Evolutionary conservation across 2,888 invertebrate genomes (phyloP).

Genomic region (Danaus chrysippus): DNA sequence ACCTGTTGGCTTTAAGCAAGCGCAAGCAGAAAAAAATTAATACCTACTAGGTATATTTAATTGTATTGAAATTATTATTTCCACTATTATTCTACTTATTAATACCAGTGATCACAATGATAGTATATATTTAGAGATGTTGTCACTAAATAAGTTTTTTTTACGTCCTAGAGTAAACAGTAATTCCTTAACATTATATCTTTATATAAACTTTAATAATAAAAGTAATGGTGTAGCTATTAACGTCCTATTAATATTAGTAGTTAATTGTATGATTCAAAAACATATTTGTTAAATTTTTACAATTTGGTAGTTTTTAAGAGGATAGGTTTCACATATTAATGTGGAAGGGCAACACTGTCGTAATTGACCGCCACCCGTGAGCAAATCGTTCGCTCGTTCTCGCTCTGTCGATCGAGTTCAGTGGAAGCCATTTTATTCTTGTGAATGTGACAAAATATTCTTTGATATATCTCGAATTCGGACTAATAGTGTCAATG

Average conservation of each 20-base stretch:
- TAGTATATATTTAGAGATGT: too few relatives aligned
- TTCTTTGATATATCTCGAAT: slow-evolving; percentile 56
- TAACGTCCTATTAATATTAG: not conserved
- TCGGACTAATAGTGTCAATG: slow-evolving; percentile 64
- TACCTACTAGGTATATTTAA: too few relatives aligned
- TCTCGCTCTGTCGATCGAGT: slow-evolving; percentile 75
- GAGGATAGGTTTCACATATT: slow-evolving; percentile 30
- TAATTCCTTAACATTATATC: not conserved
- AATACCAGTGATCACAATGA: too few relatives aligned
- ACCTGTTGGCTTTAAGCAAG: too few relatives aligned
- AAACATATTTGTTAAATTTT: not conserved
- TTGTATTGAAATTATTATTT: too few relatives aligned
- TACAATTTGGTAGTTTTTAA: slow-evolving; percentile 39
- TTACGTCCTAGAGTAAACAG: not conserved
- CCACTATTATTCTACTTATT: too few relatives aligned
- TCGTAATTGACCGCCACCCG: slow-evolving; percentile 68
- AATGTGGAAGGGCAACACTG: slow-evolving; percentile 52
- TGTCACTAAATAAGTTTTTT: too few relatives aligned
- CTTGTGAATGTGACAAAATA: slow-evolving; percentile 72
- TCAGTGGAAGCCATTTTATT: slow-evolving; percentile 77
- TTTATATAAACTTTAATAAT: too few relatives aligned
- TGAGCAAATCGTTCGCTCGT: slow-evolving; percentile 64
- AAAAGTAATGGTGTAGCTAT: not conserved
- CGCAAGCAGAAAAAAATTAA: too few relatives aligned
- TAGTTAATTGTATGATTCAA: not conserved